These are phyloP conservation scores for Vandiemenella viatica DNA, from an alignment of 2,888 invertebrate species.

Conservation along the genomic window DNA sequence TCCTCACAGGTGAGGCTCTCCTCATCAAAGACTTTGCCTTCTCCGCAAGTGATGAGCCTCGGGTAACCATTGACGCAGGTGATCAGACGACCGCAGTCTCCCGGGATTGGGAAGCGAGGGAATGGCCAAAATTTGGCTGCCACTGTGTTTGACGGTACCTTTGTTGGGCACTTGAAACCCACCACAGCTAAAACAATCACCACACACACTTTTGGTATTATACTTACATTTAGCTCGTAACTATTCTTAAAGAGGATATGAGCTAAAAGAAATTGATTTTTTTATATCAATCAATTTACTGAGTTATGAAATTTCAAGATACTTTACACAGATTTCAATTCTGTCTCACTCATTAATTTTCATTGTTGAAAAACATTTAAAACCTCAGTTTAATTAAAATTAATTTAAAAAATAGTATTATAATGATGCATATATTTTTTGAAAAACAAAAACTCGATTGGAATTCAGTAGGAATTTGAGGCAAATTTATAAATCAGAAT, in stretches of 20 bases:
- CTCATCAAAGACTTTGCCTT: constrained; percentile 76
- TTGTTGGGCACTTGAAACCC: constrained; percentile 81
- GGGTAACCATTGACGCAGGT: constrained; percentile 85
- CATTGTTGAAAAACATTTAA: no score
- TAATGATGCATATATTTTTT: no score
- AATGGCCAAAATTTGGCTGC: constrained; percentile 85
- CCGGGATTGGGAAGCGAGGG: constrained; percentile 77
- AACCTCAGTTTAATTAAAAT: no score
- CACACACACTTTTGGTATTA: neutral
- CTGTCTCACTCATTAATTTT: no score
- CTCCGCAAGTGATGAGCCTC: constrained; percentile 72
- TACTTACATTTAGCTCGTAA: no score
- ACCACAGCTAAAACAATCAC: constrained; percentile 63
- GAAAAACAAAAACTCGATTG: no score
- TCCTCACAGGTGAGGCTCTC: constrained; percentile 71
- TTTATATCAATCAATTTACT: neutral
- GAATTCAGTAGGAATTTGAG: no score
- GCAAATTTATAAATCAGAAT: no score
- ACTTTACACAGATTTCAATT: no score
- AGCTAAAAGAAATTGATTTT: neutral
- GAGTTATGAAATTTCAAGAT: no score
- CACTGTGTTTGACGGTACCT: constrained; percentile 62
- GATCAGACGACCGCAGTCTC: constrained; percentile 73
- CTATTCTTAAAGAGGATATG: neutral
- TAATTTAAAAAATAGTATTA: no score